A percentile compares a stretch with the other conserved stretches of the same genome.
Conservation (phyloP, 2,888 invertebrate genomes). For the Apamea epomidion region DNA sequence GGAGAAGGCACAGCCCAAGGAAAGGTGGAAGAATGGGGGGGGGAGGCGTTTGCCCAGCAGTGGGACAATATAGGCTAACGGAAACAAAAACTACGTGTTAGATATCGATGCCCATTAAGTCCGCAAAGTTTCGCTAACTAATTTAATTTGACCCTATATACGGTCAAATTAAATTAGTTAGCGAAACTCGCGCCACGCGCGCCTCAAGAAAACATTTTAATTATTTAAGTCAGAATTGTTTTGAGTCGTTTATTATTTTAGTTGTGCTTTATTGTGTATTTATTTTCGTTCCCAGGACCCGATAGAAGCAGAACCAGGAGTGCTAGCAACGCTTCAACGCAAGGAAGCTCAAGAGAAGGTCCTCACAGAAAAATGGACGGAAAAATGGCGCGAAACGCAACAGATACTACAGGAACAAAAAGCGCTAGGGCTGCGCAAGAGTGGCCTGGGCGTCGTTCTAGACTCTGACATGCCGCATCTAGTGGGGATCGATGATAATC, state of each 20-base stretch:
- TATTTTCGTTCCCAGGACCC: conserved; percentile 81
- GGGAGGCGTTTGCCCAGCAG: too few species aligned
- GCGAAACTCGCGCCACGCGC: neutral
- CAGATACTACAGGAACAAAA: conserved; percentile 96
- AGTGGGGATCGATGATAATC: conserved; percentile 97
- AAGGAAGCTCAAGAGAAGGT: conserved; percentile 97
- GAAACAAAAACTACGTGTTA: too few species aligned
- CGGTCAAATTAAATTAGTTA: too few species aligned
- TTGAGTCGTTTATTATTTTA: neutral
- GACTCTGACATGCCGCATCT: conserved; percentile 98
- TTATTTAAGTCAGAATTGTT: neutral
- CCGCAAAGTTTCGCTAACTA: too few species aligned
- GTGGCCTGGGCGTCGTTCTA: conserved; percentile 96
- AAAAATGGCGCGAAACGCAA: conserved; percentile 98
- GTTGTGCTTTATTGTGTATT: neutral
- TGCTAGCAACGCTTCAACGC: conserved; percentile 95
- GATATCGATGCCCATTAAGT: too few species aligned
- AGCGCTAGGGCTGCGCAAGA: conserved; percentile 95
- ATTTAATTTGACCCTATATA: too few species aligned
- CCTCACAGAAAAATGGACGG: conserved; percentile 97
- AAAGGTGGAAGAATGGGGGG: too few species aligned
- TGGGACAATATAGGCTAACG: too few species aligned
- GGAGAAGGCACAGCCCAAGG: too few species aligned
- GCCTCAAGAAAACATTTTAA: neutral
- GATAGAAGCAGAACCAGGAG: conserved; percentile 90